These are phyloP conservation scores for Pempheris klunzingeri DNA, from an alignment of 2,797 vertebrate genomes.

Conservation along the genomic window DNA sequence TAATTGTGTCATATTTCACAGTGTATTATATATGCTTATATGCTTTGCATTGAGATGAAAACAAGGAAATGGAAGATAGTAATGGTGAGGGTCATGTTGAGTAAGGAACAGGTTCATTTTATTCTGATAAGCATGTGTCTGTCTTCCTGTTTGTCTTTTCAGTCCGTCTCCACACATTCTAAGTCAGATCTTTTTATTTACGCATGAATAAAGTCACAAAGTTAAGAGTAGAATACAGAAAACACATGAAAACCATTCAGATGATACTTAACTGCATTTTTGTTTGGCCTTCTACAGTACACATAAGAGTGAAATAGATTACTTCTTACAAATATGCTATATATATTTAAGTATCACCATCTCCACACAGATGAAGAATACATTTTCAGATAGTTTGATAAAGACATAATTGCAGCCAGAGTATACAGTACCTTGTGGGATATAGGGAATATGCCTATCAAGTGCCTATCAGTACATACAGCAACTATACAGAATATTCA, in stretches of 20 bases:
- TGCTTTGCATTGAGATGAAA: slow-evolving; percentile 75
- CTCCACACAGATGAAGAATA: slow-evolving; percentile 78
- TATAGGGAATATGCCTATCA: slow-evolving; percentile 85
- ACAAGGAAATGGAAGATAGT: slow-evolving; percentile 67
- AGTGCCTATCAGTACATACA: slow-evolving; percentile 89
- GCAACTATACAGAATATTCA: slow-evolving; percentile 85
- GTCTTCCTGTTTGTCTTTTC: slow-evolving; percentile 73
- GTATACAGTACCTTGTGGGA: slow-evolving; percentile 81
- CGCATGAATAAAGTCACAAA: slow-evolving; percentile 71
- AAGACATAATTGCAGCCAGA: slow-evolving; percentile 80
- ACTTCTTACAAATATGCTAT: slow-evolving; percentile 81
- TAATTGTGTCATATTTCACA: slow-evolving; percentile 72
- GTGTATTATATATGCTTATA: slow-evolving; percentile 75
- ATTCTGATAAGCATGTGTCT: slow-evolving; percentile 71
- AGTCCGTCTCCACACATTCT: slow-evolving; percentile 73
- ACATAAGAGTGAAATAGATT: slow-evolving; percentile 77
- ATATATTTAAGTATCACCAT: slow-evolving; percentile 80
- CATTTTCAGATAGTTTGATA: slow-evolving; percentile 80
- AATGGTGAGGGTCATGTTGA: slow-evolving; percentile 65
- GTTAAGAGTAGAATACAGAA: slow-evolving; percentile 64
- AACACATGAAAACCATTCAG: slow-evolving; percentile 64
- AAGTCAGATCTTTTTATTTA: slow-evolving; percentile 63
- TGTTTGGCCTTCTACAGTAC: slow-evolving; percentile 75
- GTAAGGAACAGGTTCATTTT: slow-evolving; percentile 75
- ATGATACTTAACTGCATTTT: slow-evolving; percentile 66